Conservation (phyloP, 37 sponge, comb jelly and placozoan genomes). For the Agelas oroides region DNA sequence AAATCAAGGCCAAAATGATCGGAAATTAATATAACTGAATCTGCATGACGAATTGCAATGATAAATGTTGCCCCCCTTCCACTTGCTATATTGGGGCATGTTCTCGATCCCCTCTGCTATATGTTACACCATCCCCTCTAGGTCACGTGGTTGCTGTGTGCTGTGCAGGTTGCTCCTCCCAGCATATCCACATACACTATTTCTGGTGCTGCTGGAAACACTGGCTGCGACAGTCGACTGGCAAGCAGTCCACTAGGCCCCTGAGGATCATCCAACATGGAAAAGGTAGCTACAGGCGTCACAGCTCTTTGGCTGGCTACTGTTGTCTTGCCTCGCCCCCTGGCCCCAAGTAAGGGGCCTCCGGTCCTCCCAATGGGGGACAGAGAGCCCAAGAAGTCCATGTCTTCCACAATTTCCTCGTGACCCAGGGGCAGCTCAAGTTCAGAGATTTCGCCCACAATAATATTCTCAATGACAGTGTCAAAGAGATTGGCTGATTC, state of each 20-base stretch:
- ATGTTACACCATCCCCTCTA: too few species aligned
- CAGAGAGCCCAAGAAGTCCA: too few species aligned
- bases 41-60: too few species aligned
- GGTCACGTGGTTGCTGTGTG: too few species aligned
- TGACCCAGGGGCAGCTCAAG: slow-evolving; percentile 14
- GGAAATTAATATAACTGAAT: too few species aligned
- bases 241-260: slow-evolving; percentile 43
- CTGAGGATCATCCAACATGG: slow-evolving; percentile 17
- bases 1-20: too few species aligned
- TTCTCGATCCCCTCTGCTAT: too few species aligned
- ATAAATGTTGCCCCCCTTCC: too few species aligned
- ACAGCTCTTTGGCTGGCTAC: neutral
- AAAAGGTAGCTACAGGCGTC: too few species aligned
- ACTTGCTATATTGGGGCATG: too few species aligned
- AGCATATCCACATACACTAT: slow-evolving; percentile 54
- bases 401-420: slow-evolving; percentile 1
- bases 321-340: neutral
- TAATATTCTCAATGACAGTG: neutral
- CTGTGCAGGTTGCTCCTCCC: too few species aligned
- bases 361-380: too few species aligned
- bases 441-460: neutral
- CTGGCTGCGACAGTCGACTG: slow-evolving; percentile 39
- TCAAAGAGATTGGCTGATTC: neutral
- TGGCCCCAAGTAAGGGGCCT: neutral
- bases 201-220: slow-evolving; percentile 59